Evolutionary conservation across 1,140 invertebrate genomes (phyloP).

Genomic region (Drosophila suzukii): DNA sequence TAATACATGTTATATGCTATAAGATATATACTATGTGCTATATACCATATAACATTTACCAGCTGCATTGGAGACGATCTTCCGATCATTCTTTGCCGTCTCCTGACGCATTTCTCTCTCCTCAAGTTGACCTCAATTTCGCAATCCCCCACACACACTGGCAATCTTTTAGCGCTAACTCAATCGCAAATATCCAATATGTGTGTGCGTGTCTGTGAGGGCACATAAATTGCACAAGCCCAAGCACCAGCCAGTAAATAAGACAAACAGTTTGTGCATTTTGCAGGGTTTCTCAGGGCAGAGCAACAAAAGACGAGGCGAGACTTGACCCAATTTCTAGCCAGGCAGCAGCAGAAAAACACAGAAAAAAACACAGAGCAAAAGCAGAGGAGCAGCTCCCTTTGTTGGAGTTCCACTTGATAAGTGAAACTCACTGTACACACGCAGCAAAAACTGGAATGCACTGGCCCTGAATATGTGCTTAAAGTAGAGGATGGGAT

Average conservation of each 20-base stretch:
- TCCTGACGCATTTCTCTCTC: slow-evolving; percentile 11
- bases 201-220: slow-evolving; percentile 19
- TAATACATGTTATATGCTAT: no score
- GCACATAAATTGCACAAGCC: slow-evolving; percentile 18
- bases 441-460: slow-evolving; percentile 52
- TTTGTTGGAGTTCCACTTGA: slow-evolving; percentile 77
- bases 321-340: slow-evolving; percentile 77
- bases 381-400: slow-evolving; percentile 42
- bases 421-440: slow-evolving; percentile 62
- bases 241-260: slow-evolving; percentile 48
- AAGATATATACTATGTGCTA: no score
- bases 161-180: slow-evolving; percentile 36
- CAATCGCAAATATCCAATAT: slow-evolving; percentile 56
- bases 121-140: slow-evolving; percentile 71
- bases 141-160: slow-evolving; percentile 37
- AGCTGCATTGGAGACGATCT: slow-evolving; percentile 8
- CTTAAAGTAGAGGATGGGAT: not conserved
- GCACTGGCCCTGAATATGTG: slow-evolving; percentile 49
- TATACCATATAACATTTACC: not conserved
- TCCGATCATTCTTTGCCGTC: not conserved
- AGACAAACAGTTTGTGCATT: slow-evolving; percentile 15
- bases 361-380: slow-evolving; percentile 2
- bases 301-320: slow-evolving; percentile 37
- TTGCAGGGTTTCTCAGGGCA: not conserved
- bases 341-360: slow-evolving; percentile 3